Evolutionary conservation across 2,113 vertebrate species (phyloP).

Genomic region (Meriones unguiculatus): DNA sequence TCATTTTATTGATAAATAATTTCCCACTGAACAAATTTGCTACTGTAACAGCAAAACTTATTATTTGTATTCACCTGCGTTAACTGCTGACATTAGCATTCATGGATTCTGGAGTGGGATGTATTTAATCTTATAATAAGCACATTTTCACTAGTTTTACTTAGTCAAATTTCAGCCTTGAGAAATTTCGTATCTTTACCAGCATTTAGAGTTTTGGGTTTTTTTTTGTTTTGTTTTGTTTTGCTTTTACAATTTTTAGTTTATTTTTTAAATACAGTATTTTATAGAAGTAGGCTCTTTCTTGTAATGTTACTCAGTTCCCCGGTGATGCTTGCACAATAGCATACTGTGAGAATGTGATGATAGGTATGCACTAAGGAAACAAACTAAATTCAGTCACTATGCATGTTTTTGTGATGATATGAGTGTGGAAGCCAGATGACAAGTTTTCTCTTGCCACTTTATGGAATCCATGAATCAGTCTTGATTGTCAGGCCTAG

Average conservation of each 20-base stretch:
- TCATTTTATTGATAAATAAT: background rate
- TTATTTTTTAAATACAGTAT: background rate
- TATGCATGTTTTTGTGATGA: background rate
- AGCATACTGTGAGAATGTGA: background rate
- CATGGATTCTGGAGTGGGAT: background rate
- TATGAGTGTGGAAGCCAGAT: background rate
- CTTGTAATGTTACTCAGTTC: background rate
- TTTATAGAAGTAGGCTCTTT: background rate
- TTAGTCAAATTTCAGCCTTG: background rate
- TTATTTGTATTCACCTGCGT: background rate
- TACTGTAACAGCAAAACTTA: background rate
- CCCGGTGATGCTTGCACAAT: background rate
- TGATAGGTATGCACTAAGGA: background rate
- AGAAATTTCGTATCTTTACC: background rate
- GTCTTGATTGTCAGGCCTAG: background rate
- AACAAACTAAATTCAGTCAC: background rate
- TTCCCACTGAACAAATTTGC: background rate
- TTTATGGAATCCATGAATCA: background rate
- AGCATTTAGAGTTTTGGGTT: background rate
- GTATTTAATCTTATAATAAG: slow-evolving; percentile 17
- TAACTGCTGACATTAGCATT: background rate
- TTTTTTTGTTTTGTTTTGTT: no score
- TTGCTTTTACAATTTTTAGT: background rate
- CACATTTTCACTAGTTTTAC: background rate
- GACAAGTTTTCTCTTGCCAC: background rate